Evolutionary conservation across 2,888 invertebrate genomes (phyloP), one percentile per base, ranked within the genome.

Genomic region (Trichogramma evanescens): DNA sequence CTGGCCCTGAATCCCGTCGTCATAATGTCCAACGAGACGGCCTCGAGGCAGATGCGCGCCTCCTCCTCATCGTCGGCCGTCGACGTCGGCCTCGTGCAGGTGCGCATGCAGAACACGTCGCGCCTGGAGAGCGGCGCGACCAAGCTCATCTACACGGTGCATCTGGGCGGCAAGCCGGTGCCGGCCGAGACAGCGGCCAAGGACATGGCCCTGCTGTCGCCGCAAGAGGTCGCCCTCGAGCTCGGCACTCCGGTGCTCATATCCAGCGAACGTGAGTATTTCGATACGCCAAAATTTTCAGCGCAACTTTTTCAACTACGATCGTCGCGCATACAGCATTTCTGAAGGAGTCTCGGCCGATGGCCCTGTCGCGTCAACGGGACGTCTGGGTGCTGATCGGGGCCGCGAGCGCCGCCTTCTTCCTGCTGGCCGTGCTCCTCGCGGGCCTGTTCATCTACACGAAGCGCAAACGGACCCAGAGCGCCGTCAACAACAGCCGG

Each of bases 161-260:
- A 89, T 65, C 88, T 92, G 0, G 87, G 87, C 44, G 91, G 90
- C 0, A 83, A 88, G 66, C 89, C 92, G 0, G 89, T 93, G 1
- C 84, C 89, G 13, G 92, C 92, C 0, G 84, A 85, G 3, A 89
- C 89, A 3, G 93, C 93, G 0, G 89, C 91, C 2, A 84, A 86
- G 63, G 93, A 92, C 70, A 92, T 93, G 91, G 82, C 85, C 60
- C 80, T 91, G n/a, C 85, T 93, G 4, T 84, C 87, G 5, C 87
- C 89, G 58, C 85, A 85, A 44, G 92, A 93, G 76, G 90, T 89
- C 0, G 84, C 86, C 0, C 80, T 82, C 39, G 87, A 89, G 66
- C 79, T 93, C 55, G 91, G 90, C 5, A 88, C 88, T 63, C 85
- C 87, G 1, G 85, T 91, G 53, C 84, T 88, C 54, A 88, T 91